phyloP scores from a whole-genome alignment of 2,888 invertebrate genomes.

The Dusona sp. region DNA sequence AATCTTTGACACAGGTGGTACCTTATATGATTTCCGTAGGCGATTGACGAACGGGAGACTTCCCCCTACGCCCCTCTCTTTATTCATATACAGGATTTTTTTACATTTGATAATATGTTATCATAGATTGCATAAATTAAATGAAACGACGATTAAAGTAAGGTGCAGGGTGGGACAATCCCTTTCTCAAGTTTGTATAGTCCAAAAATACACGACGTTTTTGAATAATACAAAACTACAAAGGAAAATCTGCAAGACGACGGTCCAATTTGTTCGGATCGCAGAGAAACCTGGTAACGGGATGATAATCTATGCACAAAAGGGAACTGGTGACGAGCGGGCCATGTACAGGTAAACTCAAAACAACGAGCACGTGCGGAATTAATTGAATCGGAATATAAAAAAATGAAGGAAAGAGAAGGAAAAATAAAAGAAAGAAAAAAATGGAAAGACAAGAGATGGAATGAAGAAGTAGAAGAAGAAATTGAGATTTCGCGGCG shows the following conservation, averaged over 20 bases:
- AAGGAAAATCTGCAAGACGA: background rate
- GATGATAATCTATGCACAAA: background rate
- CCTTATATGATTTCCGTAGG: too few species aligned
- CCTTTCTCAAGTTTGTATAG: background rate
- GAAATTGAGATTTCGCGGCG: constrained; percentile 81
- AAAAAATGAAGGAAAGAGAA: constrained; percentile 13
- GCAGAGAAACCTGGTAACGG: background rate
- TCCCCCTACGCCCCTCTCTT: too few species aligned
- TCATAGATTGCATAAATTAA: background rate
- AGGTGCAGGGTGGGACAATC: too few species aligned
- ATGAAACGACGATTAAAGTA: background rate
- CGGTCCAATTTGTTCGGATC: background rate
- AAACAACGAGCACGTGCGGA: background rate
- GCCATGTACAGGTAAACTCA: background rate
- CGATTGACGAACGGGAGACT: too few species aligned
- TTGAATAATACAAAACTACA: background rate
- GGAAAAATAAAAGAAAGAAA: constrained; percentile 40
- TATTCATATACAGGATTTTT: too few species aligned
- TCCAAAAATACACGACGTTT: background rate
- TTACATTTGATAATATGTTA: background rate
- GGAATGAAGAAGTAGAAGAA: constrained; percentile 46
- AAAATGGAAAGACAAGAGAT: constrained; percentile 19
- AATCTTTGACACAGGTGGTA: too few species aligned
- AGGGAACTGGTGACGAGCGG: background rate
- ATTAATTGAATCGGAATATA: background rate